These are phyloP conservation scores for Taenioides sp. DNA, from an alignment of 2,797 vertebrate species.

Conservation along the genomic window DNA sequence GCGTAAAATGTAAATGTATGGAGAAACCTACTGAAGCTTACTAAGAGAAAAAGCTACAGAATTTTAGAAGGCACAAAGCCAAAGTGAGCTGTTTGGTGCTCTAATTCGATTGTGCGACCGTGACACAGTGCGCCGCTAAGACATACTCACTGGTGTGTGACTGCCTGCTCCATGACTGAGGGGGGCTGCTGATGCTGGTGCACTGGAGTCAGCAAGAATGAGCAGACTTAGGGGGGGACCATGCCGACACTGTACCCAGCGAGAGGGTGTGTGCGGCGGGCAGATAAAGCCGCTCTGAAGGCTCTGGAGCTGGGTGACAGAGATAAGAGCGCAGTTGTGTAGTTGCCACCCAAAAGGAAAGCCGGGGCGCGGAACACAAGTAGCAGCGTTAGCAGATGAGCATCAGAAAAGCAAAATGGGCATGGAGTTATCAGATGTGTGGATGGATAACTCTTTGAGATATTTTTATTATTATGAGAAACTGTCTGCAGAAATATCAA, in stretches of 20 bases:
- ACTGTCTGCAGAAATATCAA: neutral
- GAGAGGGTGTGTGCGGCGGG: slow-evolving; percentile 62
- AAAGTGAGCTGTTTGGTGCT: slow-evolving; percentile 43
- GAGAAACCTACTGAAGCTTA: neutral
- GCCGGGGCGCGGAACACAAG: slow-evolving; percentile 38
- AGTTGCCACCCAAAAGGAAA: slow-evolving; percentile 11
- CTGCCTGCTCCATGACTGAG: slow-evolving; percentile 61
- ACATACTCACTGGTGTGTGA: slow-evolving; percentile 71
- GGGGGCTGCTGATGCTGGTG: slow-evolving; percentile 31
- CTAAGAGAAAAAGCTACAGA: slow-evolving; percentile 10
- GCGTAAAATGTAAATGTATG: neutral
- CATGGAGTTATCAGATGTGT: slow-evolving; percentile 31
- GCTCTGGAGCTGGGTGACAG: slow-evolving; percentile 61
- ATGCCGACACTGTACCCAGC: slow-evolving; percentile 60
- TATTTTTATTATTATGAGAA: neutral
- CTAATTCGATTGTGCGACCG: slow-evolving; percentile 29
- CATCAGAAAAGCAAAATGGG: slow-evolving; percentile 38
- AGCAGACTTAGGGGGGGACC: slow-evolving; percentile 36
- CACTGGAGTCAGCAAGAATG: slow-evolving; percentile 60
- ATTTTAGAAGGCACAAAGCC: slow-evolving; percentile 14
- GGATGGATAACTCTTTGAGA: neutral
- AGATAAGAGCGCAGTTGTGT: slow-evolving; percentile 69
- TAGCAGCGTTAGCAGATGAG: slow-evolving; percentile 29
- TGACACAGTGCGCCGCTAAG: slow-evolving; percentile 32
- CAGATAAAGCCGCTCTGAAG: slow-evolving; percentile 63